Base-by-base conservation (phyloP, 2,888 invertebrate species). In the Phyllotreta striolata region DNA sequence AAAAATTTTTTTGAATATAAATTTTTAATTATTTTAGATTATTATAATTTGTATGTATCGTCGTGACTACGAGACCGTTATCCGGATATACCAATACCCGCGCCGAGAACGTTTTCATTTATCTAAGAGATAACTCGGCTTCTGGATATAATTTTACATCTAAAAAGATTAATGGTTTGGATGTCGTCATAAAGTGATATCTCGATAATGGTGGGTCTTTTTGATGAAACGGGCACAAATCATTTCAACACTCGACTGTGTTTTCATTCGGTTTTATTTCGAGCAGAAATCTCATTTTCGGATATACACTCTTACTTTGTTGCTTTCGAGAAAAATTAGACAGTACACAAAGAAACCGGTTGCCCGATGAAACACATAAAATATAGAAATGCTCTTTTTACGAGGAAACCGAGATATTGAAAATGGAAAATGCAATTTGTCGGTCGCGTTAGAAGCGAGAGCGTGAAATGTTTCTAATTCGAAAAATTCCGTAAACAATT, bases 201-300 rank as follows among this genome's bases (percentile, higher is more conserved):
- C 65, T 70, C 54, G 46, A 56, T 71, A 67, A 66, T 66, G 59
- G 64, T 63, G 64, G 65, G 68, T 68, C 64, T 67, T 67, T 24
- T 70, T 63, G 62, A 67, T 67, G 66, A 68, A 70, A 69, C 68
- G 65, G 67, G 71, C 70, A 76, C 76, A 76, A 77, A 77, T 77
- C 77, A 77, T 77, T 76, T 76, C 74, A 74, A 76, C 76, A 76
- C 76, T 74, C 72, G 66, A 52, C 38, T 44, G 52, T 44, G 52
- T 60, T 74, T 75, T 76, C 44, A 60, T 60, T 60, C 52, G 9
- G 60, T 60, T 60, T 59, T 60, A 60, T 60, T 60, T 60, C 60
- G 37, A 60, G 44, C n/a, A 60, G 60, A 60, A 59, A 60, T 60
- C 60, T 54, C 60, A 60, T 60, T 60, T 60, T 54, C 44, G 44